Evolutionary conservation across 2,113 vertebrate genomes (phyloP).

Genomic region (Elachura formosa): DNA sequence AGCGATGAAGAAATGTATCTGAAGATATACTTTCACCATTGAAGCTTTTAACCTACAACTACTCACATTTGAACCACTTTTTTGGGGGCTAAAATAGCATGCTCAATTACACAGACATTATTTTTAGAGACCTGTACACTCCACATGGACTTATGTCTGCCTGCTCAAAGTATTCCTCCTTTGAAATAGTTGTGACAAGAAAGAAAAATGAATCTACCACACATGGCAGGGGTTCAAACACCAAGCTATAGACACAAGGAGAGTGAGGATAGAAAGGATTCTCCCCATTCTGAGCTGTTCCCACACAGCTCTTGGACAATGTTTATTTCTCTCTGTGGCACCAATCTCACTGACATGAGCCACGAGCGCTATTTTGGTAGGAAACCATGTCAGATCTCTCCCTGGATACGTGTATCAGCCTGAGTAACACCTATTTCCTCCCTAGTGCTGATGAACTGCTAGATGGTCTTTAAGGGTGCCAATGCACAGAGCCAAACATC

Average conservation of each 20-base stretch:
- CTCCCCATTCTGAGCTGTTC: not conserved
- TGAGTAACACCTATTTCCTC: not conserved
- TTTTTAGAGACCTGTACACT: not conserved
- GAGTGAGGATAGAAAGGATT: not conserved
- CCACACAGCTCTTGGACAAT: not conserved
- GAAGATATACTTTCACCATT: not conserved
- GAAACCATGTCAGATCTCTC: not conserved
- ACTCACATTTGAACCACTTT: not conserved
- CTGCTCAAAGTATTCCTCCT: not conserved
- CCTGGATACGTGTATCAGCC: not conserved
- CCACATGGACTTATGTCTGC: not conserved
- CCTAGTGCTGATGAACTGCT: not conserved
- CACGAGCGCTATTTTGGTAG: not conserved
- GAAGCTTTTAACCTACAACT: not conserved
- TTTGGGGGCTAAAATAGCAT: not conserved
- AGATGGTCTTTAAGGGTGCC: not conserved
- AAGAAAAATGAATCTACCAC: not conserved
- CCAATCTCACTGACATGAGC: not conserved
- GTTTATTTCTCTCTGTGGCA: not conserved
- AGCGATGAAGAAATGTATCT: not conserved
- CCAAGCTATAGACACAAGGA: not conserved
- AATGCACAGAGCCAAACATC: not conserved
- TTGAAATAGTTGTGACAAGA: not conserved
- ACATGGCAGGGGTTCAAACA: not conserved
- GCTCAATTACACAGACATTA: not conserved